phyloP scores from a whole-genome alignment of 2,797 vertebrate genomes.

The Pelochelys cantorii region DNA sequence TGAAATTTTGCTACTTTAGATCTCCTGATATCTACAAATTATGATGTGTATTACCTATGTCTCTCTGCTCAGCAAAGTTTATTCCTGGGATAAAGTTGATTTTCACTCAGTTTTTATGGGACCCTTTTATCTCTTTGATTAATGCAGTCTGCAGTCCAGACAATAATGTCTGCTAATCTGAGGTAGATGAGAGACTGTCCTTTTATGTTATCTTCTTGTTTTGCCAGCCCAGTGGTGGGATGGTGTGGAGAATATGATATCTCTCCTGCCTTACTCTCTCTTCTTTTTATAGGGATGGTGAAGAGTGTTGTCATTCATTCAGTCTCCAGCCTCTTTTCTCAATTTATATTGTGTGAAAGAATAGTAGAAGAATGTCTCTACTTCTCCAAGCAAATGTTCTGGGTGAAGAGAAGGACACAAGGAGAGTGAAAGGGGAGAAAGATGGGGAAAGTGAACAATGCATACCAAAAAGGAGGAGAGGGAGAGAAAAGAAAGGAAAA shows the following conservation, averaged over 20 bases:
- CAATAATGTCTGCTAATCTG: slow-evolving; percentile 62
- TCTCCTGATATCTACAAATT: slow-evolving; percentile 18
- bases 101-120: slow-evolving; percentile 57
- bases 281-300: not conserved
- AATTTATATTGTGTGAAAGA: not conserved
- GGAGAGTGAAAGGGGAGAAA: accelerated
- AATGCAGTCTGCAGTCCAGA: slow-evolving; percentile 63
- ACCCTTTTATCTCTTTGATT: slow-evolving; percentile 66
- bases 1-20: not conserved
- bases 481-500: not conserved
- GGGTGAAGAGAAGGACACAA: not conserved
- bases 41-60: slow-evolving; percentile 43
- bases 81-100: slow-evolving; percentile 65
- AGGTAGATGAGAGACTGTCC: slow-evolving; percentile 12
- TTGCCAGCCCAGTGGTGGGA: not conserved
- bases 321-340: not conserved
- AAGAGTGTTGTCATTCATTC: not conserved
- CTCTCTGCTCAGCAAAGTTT: slow-evolving; percentile 39
- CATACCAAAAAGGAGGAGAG: not conserved
- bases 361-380: not conserved
- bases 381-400: not conserved
- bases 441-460: not conserved
- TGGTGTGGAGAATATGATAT: not conserved
- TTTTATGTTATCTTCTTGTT: slow-evolving; percentile 12
- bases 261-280: not conserved